Conservation (phyloP, 2,113 vertebrate species). For the Dipodomys stephensi region DNA sequence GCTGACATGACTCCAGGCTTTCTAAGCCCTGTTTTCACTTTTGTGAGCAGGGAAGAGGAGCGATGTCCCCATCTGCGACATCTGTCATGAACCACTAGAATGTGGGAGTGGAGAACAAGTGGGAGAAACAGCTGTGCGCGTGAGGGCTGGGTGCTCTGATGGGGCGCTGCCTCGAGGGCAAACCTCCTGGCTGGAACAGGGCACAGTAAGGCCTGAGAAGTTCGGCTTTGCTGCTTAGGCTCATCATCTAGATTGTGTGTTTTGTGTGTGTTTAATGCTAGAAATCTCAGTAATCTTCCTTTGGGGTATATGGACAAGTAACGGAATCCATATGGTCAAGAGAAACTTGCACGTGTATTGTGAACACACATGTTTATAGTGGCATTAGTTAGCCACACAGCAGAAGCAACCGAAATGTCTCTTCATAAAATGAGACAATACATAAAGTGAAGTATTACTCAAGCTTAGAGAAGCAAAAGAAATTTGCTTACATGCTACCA, state of each 20-base stretch:
- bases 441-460: neutral
- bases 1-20: rapidly evolving
- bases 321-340: neutral
- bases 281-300: neutral
- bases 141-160: neutral
- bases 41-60: neutral
- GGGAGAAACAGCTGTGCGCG: neutral
- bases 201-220: neutral
- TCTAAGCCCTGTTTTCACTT: neutral
- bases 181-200: neutral
- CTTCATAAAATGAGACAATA: neutral
- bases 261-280: too few relatives aligned
- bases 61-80: neutral
- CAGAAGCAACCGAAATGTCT: neutral
- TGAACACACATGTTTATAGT: neutral
- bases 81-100: neutral
- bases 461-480: neutral
- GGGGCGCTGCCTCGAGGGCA: neutral
- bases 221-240: neutral
- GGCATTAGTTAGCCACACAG: neutral
- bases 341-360: neutral
- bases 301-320: neutral
- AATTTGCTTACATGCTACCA: neutral
- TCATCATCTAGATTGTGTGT: neutral
- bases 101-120: neutral